phyloP scores from a whole-genome alignment of 1,140 invertebrate species.

The Adoxophyes honmai region DNA sequence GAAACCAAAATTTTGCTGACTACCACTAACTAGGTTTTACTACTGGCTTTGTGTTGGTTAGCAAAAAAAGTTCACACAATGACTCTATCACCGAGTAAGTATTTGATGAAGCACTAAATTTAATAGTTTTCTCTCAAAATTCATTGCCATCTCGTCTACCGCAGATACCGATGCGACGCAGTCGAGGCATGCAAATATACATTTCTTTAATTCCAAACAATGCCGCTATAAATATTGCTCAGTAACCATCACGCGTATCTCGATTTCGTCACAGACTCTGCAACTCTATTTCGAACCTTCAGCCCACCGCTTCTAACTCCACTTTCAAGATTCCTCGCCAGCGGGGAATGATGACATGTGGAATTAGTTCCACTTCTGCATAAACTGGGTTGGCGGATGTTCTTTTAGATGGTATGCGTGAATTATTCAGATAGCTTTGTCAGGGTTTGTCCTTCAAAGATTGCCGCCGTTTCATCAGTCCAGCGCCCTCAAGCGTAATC shows the following conservation, averaged over 20 bases:
- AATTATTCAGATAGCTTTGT: conserved; percentile 1
- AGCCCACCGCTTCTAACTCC: not conserved
- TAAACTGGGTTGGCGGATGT: not conserved
- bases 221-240: not conserved
- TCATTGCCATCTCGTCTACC: not conserved
- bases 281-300: not conserved
- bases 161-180: not conserved
- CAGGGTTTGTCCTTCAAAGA: not conserved
- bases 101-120: too few species aligned
- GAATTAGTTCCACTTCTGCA: not conserved
- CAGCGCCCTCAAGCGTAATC: too few species aligned
- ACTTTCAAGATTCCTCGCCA: not conserved
- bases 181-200: not conserved
- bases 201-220: not conserved
- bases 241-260: conserved; percentile 7
- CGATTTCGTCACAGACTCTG: not conserved
- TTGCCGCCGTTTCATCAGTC: not conserved
- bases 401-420: not conserved
- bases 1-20: too few species aligned
- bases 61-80: too few species aligned
- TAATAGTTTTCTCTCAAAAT: not conserved
- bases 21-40: too few species aligned
- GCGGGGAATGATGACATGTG: not conserved
- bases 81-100: too few species aligned
- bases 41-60: too few species aligned